Conservation (phyloP, 2,113 vertebrate species). For the Passerina amoena region DNA sequence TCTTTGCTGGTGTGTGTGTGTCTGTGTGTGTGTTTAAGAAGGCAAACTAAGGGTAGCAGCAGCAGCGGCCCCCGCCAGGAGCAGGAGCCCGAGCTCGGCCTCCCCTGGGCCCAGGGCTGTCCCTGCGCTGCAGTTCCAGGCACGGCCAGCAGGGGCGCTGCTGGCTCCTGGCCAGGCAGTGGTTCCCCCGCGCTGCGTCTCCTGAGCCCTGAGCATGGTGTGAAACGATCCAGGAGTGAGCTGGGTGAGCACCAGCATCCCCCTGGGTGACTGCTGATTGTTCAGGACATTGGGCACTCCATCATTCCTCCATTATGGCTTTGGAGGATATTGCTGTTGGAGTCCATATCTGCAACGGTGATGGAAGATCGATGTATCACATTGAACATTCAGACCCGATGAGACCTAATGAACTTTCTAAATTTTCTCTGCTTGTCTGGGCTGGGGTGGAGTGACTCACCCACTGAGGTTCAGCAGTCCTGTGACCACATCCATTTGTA, state of each 20-base stretch:
- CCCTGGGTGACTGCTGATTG: background rate
- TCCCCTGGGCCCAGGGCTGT: background rate
- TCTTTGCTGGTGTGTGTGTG: too few species aligned
- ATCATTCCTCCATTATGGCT: background rate
- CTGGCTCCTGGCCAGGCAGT: background rate
- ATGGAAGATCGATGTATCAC: rapidly evolving
- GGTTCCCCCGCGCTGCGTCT: background rate
- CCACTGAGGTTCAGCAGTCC: rapidly evolving
- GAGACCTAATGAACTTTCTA: background rate
- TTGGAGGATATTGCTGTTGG: background rate
- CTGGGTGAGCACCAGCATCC: background rate
- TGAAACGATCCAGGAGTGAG: background rate
- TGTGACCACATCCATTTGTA: background rate
- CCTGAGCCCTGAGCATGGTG: background rate
- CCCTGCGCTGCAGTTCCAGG: background rate
- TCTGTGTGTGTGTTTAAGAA: background rate
- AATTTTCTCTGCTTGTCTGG: background rate
- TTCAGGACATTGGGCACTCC: rapidly evolving
- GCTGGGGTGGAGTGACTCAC: background rate
- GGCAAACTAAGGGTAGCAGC: background rate
- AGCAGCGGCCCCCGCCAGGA: background rate
- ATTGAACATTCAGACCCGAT: background rate
- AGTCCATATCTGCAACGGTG: background rate
- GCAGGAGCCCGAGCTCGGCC: background rate
- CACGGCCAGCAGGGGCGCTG: background rate